Evolutionary conservation across 2,888 invertebrate genomes (phyloP).

Genomic region (Philonicus albiceps): DNA sequence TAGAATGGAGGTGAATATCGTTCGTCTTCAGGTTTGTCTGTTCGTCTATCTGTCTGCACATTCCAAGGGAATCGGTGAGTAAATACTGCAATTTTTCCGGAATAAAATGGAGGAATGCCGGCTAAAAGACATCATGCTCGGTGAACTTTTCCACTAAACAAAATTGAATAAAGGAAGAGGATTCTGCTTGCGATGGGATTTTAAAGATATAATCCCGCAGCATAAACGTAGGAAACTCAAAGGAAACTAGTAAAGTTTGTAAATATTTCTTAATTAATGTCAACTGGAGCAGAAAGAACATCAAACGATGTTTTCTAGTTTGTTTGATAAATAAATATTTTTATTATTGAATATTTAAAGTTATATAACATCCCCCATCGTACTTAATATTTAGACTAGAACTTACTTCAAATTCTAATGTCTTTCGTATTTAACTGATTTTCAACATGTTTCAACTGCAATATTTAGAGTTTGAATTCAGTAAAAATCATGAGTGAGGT

Average conservation of each 20-base stretch:
- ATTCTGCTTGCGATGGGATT: not conserved
- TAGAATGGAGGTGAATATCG: not conserved
- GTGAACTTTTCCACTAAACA: not conserved
- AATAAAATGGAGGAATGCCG: not conserved
- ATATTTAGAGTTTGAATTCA: too few species aligned
- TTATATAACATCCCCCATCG: not conserved
- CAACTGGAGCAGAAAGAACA: not conserved
- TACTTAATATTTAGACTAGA: too few species aligned
- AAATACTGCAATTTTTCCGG: not conserved
- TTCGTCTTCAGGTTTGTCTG: not conserved
- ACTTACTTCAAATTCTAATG: too few species aligned
- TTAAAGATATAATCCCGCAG: not conserved
- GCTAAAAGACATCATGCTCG: not conserved
- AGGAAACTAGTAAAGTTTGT: not conserved
- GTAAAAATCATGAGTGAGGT: too few species aligned
- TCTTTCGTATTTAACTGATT: too few species aligned
- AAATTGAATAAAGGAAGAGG: not conserved
- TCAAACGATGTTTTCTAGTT: not conserved
- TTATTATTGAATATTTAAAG: not conserved
- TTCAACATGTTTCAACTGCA: too few species aligned
- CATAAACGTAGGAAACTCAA: not conserved
- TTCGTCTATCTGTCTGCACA: not conserved
- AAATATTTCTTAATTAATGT: not conserved
- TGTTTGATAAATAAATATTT: not conserved
- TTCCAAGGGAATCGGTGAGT: not conserved